Conservation (phyloP, 1,140 invertebrate genomes). For the Sarcophaga peregrina region DNA sequence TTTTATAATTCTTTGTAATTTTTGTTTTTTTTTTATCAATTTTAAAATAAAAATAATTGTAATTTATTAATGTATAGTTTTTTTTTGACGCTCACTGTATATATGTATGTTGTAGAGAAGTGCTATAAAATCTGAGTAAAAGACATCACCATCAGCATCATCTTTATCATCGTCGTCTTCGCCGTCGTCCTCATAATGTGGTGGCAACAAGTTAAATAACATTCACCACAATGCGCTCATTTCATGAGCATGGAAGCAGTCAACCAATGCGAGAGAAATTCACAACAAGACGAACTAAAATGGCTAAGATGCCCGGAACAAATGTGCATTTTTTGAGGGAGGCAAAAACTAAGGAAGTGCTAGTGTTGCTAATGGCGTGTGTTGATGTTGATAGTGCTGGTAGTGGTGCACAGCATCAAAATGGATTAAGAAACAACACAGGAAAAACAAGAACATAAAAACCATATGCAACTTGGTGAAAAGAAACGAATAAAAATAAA, state of each 20-base stretch:
- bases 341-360: neutral
- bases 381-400: neutral
- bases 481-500: neutral
- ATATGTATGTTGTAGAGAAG: neutral
- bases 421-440: too few relatives aligned
- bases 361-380: neutral
- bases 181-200: neutral
- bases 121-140: neutral
- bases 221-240: conserved; percentile 32
- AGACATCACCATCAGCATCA: neutral
- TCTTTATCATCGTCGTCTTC: neutral
- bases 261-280: neutral
- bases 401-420: too few relatives aligned
- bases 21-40: too few relatives aligned
- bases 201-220: conserved; percentile 38
- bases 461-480: too few relatives aligned
- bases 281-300: neutral
- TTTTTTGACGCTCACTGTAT: too few relatives aligned
- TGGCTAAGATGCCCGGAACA: neutral
- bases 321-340: neutral
- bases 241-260: neutral
- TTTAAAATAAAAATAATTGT: too few relatives aligned
- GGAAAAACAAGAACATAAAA: neutral
- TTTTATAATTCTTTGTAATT: too few relatives aligned
- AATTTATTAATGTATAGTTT: too few relatives aligned